Conservation (phyloP, 2,797 vertebrate species). For the Tokudaia muenninki region DNA sequence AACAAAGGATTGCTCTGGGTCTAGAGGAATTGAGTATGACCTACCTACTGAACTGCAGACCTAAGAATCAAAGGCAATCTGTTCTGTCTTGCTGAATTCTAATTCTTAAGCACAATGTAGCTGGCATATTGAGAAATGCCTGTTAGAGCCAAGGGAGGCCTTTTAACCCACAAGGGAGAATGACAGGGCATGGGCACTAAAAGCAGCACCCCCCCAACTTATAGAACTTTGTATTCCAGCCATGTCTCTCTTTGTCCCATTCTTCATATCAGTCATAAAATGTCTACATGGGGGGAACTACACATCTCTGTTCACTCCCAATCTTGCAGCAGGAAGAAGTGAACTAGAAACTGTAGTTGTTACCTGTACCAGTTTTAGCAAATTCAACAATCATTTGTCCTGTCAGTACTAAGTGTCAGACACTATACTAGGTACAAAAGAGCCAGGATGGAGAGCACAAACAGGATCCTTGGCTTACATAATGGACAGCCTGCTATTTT, state of each 20-base stretch:
- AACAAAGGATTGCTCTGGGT: constrained; percentile 32
- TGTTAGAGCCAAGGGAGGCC: neutral
- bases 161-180: neutral
- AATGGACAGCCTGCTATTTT: constrained; percentile 23
- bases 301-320: neutral
- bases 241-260: neutral
- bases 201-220: neutral
- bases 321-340: constrained; percentile 4
- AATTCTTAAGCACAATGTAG: neutral
- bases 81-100: neutral
- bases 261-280: neutral
- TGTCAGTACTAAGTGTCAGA: neutral
- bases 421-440: neutral
- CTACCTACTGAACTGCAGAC: neutral
- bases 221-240: constrained; percentile 5
- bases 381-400: constrained; percentile 46
- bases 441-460: neutral
- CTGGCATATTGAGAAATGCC: neutral
- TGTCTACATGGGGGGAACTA: neutral
- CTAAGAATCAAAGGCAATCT: constrained; percentile 12
- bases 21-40: neutral
- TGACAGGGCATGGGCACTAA: neutral
- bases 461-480: neutral
- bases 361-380: constrained; percentile 16
- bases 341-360: neutral